phyloP scores from a whole-genome alignment of 2,888 invertebrate genomes.

The Congeria kusceri region DNA sequence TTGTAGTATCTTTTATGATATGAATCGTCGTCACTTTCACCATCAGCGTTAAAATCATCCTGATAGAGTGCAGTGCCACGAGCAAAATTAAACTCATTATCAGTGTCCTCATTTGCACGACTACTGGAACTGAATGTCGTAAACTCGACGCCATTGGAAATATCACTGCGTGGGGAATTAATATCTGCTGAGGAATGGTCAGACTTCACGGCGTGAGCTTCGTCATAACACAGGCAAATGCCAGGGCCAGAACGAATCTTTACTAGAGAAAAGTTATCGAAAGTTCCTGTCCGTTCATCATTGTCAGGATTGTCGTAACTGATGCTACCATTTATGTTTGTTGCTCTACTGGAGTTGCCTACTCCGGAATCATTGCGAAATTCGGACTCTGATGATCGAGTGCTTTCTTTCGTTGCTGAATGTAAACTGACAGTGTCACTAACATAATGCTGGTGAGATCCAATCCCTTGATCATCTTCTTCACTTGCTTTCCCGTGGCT shows the following conservation, averaged over 20 bases:
- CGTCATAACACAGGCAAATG: slow-evolving; percentile 70
- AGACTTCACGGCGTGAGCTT: slow-evolving; percentile 72
- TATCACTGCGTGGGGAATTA: slow-evolving; percentile 76
- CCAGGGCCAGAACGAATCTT: slow-evolving; percentile 58
- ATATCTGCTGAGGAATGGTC: slow-evolving; percentile 71
- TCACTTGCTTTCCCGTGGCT: not conserved
- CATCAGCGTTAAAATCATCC: slow-evolving; percentile 69
- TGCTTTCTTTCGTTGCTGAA: slow-evolving; percentile 39
- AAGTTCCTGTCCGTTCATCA: slow-evolving; percentile 63
- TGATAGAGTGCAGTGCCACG: slow-evolving; percentile 39
- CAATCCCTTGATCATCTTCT: slow-evolving; percentile 55
- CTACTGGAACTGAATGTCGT: slow-evolving; percentile 45
- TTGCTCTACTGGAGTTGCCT: slow-evolving; percentile 72
- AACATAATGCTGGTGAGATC: slow-evolving; percentile 18
- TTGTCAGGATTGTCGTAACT: slow-evolving; percentile 68
- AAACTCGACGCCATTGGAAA: slow-evolving; percentile 70
- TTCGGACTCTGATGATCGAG: slow-evolving; percentile 50
- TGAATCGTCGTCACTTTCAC: slow-evolving; percentile 67
- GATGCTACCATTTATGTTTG: slow-evolving; percentile 65
- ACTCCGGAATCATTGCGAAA: slow-evolving; percentile 68
- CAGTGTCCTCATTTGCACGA: slow-evolving; percentile 52
- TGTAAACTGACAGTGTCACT: not conserved
- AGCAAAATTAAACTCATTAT: slow-evolving; percentile 48
- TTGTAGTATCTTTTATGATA: slow-evolving; percentile 40
- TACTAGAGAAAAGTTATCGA: slow-evolving; percentile 68